A percentile compares a stretch with the other conserved stretches of the same genome.
Conservation (phyloP, 2,888 invertebrate genomes). For the Zelleria hepariella region DNA sequence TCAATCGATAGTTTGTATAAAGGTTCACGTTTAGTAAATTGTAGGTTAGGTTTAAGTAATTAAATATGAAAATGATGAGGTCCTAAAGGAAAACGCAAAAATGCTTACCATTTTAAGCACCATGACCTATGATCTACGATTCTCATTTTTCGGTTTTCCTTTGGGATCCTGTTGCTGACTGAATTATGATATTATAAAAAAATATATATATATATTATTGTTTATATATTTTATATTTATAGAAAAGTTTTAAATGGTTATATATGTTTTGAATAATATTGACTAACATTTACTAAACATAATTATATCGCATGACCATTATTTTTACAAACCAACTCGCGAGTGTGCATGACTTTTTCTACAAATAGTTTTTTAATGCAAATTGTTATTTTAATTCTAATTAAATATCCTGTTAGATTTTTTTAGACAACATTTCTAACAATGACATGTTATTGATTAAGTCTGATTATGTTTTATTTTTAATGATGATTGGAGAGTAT, state of each 20-base stretch:
- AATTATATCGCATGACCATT: constrained; percentile 63
- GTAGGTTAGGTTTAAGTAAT: background rate
- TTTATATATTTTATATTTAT: constrained; percentile 13
- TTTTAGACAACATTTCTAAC: constrained; percentile 34
- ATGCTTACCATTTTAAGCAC: constrained; percentile 41
- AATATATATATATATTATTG: constrained; percentile 9
- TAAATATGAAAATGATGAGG: constrained; percentile 21
- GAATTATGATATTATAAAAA: constrained; percentile 1
- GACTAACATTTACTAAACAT: constrained; percentile 66
- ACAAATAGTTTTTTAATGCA: constrained; percentile 19
- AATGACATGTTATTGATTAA: constrained; percentile 44
- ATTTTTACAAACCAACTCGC: constrained; percentile 57
- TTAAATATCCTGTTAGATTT: constrained; percentile 14
- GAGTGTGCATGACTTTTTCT: constrained; percentile 59
- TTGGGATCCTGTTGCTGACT: constrained; percentile 29
- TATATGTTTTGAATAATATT: constrained; percentile 52
- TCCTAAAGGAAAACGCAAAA: constrained; percentile 49
- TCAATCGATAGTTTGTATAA: background rate
- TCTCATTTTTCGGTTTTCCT: constrained; percentile 55
- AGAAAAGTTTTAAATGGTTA: constrained; percentile 13
- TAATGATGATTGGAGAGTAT: constrained; percentile 25
- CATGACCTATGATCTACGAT: constrained; percentile 38
- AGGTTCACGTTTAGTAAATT: background rate
- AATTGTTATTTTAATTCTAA: constrained; percentile 18
- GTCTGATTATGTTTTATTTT: constrained; percentile 29